phyloP scores from a whole-genome alignment of 1,140 invertebrate genomes.

The Ceratina australensis region DNA sequence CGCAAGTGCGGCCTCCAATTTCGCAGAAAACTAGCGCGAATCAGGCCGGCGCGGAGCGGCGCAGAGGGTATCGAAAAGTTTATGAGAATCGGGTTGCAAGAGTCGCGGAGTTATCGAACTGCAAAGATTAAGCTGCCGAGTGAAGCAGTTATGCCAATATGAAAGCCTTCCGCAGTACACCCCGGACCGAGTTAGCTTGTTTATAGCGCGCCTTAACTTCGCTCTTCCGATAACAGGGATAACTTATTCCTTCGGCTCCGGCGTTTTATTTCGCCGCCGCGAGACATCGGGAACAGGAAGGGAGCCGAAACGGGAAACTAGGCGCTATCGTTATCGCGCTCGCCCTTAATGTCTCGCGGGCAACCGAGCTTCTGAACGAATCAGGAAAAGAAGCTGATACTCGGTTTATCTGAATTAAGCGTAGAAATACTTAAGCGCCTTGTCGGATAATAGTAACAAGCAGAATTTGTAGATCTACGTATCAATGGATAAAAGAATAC shows the following conservation, averaged over 20 bases:
- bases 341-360: constrained; percentile 19
- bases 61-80: constrained; percentile 26
- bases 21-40: neutral
- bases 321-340: constrained; percentile 42
- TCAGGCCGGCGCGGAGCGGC: neutral
- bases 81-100: constrained; percentile 7
- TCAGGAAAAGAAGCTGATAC: neutral
- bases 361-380: neutral
- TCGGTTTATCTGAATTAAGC: neutral
- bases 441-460: too few species aligned
- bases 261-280: constrained; percentile 45
- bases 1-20: constrained; percentile 19
- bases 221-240: constrained; percentile 36
- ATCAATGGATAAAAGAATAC: too few species aligned
- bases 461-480: too few species aligned
- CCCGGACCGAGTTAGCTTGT: constrained; percentile 49
- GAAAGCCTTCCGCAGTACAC: constrained; percentile 40
- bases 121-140: constrained; percentile 43
- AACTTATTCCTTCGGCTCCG: constrained; percentile 15
- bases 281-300: constrained; percentile 13
- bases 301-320: constrained; percentile 30
- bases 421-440: neutral
- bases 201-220: constrained; percentile 49
- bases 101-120: constrained; percentile 26
- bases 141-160: constrained; percentile 54